Percentiles rank a stretch among this genome's conserved stretches.
phyloP scores from a whole-genome alignment of 2,113 vertebrate species.

The Heliornis fulica region DNA sequence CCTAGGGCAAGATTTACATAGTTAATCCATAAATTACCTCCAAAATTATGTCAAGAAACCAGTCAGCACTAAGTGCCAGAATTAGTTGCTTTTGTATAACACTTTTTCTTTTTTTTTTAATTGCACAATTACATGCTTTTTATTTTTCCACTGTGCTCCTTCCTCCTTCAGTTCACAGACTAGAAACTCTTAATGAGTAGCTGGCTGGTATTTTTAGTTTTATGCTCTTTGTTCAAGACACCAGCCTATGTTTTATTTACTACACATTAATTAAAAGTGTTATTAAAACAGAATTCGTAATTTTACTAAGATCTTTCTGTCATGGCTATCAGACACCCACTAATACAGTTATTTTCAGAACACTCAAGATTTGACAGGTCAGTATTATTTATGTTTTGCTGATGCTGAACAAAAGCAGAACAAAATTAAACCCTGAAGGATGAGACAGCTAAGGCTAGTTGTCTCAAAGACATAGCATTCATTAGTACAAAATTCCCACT shows the following conservation, averaged over 20 bases:
- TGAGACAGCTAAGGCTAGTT: not conserved
- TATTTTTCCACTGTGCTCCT: not conserved
- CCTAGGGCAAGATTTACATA: not conserved
- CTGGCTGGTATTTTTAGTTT: not conserved
- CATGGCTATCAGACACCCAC: not conserved
- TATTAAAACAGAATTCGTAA: conserved; percentile 21
- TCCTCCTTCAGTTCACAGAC: not conserved
- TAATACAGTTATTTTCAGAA: not conserved
- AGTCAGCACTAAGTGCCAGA: not conserved
- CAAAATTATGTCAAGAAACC: not conserved
- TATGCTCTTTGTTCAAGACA: not conserved
- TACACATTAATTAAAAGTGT: not conserved
- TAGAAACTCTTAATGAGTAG: not conserved
- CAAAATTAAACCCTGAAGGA: conserved; percentile 21
- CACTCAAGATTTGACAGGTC: not conserved
- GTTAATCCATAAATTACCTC: not conserved
- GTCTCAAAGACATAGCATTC: not conserved
- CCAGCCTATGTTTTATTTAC: conserved; percentile 28
- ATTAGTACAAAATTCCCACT: conserved; percentile 5
- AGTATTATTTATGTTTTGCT: conserved; percentile 4
- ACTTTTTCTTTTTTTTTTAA: not conserved
- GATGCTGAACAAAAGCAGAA: not conserved
- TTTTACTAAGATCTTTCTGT: not conserved
- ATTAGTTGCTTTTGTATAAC: not conserved
- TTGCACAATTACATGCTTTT: not conserved